These are phyloP conservation scores for Cochlearius cochlearius DNA, from an alignment of 2,113 vertebrate genomes.

Conservation along the genomic window DNA sequence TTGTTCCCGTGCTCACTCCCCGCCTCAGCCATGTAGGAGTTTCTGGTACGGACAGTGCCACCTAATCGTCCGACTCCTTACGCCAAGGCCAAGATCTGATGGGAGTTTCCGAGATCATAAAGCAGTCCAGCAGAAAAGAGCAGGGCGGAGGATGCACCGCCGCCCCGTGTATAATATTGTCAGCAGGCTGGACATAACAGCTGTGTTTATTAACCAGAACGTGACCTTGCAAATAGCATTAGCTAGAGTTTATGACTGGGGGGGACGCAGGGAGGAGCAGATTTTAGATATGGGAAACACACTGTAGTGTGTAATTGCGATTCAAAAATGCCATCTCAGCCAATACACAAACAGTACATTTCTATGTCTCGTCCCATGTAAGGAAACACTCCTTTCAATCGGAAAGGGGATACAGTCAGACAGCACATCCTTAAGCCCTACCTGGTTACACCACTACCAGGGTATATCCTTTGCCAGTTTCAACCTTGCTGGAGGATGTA, in stretches of 20 bases:
- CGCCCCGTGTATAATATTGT: background rate
- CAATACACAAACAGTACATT: background rate
- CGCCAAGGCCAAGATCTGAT: too few species aligned
- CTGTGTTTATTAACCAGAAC: background rate
- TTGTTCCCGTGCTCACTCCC: too few species aligned
- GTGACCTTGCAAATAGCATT: background rate
- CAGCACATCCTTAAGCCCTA: background rate
- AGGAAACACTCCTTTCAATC: background rate
- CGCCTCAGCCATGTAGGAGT: too few species aligned
- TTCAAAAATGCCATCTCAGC: background rate
- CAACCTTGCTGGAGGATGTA: background rate
- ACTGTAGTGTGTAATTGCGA: background rate
- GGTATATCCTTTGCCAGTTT: background rate
- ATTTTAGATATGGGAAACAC: background rate
- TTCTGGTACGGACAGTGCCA: too few species aligned
- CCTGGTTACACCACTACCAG: background rate
- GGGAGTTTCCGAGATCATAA: too few species aligned
- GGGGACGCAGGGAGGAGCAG: rapidly evolving
- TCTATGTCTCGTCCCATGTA: background rate
- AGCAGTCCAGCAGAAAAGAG: too few species aligned
- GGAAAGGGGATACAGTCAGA: background rate
- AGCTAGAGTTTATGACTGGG: background rate
- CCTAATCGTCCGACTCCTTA: too few species aligned
- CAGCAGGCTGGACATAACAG: background rate
- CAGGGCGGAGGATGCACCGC: too few species aligned